These are phyloP conservation scores for Camarhynchus parvulus DNA, from an alignment of 2,113 vertebrate genomes.

Conservation along the genomic window DNA sequence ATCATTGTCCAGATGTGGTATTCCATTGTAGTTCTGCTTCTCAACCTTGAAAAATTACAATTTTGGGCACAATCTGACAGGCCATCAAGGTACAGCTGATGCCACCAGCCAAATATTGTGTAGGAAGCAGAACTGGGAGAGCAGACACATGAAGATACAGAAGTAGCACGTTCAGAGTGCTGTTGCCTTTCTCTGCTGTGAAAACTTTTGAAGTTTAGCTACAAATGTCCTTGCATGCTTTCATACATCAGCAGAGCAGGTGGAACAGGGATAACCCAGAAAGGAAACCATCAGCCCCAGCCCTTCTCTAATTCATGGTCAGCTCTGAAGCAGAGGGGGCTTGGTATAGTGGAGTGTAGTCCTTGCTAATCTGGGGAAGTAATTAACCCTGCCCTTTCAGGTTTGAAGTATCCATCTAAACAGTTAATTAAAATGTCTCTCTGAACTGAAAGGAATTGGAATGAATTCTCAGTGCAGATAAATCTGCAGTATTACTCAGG, in stretches of 20 bases:
- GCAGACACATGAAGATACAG: background rate
- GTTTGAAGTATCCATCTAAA: background rate
- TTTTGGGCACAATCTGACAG: background rate
- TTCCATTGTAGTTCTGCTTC: background rate
- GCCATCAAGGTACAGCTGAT: background rate
- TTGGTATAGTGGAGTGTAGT: background rate
- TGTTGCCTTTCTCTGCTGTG: background rate
- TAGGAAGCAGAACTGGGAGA: background rate
- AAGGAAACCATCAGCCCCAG: background rate
- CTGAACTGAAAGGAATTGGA: background rate
- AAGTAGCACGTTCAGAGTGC: background rate
- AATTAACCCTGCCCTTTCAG: background rate
- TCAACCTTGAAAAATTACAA: background rate
- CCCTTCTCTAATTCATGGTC: background rate
- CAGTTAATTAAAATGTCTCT: background rate
- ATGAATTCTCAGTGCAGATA: background rate
- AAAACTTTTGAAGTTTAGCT: background rate
- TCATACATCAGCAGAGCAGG: background rate
- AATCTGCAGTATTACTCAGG: background rate
- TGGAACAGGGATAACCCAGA: background rate
- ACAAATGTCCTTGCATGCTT: background rate
- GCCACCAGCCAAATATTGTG: background rate
- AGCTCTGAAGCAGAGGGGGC: background rate
- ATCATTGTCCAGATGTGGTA: background rate
- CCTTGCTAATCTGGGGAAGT: background rate